Percentiles rank a stretch among this genome's conserved stretches.
These are phyloP conservation scores for Sphaeramia orbicularis DNA, from an alignment of 2,797 vertebrate species.

Conservation along the genomic window DNA sequence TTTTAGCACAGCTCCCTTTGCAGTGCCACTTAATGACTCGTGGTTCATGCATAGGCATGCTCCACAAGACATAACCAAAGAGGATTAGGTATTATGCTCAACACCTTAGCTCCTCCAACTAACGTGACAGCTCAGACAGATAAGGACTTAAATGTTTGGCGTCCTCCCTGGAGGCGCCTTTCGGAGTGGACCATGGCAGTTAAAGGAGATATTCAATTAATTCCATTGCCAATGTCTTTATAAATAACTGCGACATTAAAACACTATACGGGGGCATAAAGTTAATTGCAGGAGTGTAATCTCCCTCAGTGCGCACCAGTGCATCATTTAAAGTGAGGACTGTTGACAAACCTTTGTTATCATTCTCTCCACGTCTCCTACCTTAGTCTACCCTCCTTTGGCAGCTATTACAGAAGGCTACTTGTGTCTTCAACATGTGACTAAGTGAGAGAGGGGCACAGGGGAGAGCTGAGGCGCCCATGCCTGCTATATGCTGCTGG, in stretches of 20 bases:
- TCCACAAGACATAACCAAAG: slow-evolving; percentile 45
- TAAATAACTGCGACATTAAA: slow-evolving; percentile 50
- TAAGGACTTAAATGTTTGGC: slow-evolving; percentile 54
- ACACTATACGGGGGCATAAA: slow-evolving; percentile 38
- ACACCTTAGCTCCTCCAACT: slow-evolving; percentile 52
- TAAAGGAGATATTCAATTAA: slow-evolving; percentile 37
- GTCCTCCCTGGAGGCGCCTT: slow-evolving; percentile 24
- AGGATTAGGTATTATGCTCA: slow-evolving; percentile 51
- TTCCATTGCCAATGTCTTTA: slow-evolving; percentile 25
- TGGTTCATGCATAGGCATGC: slow-evolving; percentile 61
- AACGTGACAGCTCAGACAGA: slow-evolving; percentile 66
- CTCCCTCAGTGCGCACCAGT: slow-evolving; percentile 26
- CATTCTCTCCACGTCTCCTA: slow-evolving; percentile 75
- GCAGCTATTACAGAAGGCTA: slow-evolving; percentile 83
- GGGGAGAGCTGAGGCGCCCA: slow-evolving; percentile 56
- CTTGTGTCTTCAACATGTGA: slow-evolving; percentile 87
- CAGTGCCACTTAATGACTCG: slow-evolving; percentile 70
- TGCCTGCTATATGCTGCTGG: slow-evolving; percentile 50
- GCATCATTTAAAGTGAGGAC: slow-evolving; percentile 38
- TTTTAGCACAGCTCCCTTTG: slow-evolving; percentile 51
- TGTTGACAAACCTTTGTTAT: slow-evolving; percentile 57
- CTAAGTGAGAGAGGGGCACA: slow-evolving; percentile 70
- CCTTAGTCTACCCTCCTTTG: slow-evolving; percentile 68
- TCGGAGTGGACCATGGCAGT: slow-evolving; percentile 33
- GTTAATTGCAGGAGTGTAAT: slow-evolving; percentile 55